Conservation (phyloP, 2,888 invertebrate species). For the Arge pagana region DNA sequence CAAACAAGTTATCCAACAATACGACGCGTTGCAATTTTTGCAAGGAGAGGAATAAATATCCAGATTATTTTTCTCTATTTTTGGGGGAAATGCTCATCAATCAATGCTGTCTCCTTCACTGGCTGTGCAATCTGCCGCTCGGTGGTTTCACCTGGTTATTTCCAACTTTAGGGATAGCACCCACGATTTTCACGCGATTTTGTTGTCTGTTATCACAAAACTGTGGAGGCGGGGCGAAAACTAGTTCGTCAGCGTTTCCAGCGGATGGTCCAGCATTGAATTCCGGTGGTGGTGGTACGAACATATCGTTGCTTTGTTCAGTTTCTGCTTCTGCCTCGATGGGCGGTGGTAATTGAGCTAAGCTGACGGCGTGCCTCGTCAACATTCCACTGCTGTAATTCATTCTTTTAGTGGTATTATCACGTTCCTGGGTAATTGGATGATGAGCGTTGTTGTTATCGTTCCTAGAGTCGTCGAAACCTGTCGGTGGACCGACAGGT, state of each 20-base stretch:
- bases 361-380: constrained; percentile 72
- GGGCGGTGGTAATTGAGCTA: constrained; percentile 82
- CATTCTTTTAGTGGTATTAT: constrained; percentile 45
- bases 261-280: constrained; percentile 59
- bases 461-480: constrained; percentile 55
- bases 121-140: constrained; percentile 61
- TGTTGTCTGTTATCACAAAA: constrained; percentile 75
- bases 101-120: constrained; percentile 48
- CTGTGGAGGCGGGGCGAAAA: constrained; percentile 87
- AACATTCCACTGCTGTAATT: constrained; percentile 57
- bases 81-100: too few species aligned
- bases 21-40: too few species aligned
- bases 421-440: constrained; percentile 44
- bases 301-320: constrained; percentile 64
- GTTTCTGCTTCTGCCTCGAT: constrained; percentile 73
- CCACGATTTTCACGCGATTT: constrained; percentile 77
- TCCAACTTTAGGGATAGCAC: constrained; percentile 75
- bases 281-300: constrained; percentile 67
- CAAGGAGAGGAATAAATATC: too few species aligned
- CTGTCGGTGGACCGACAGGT: constrained; percentile 62
- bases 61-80: too few species aligned
- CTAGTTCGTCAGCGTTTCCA: constrained; percentile 62
- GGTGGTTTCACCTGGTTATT: constrained; percentile 55
- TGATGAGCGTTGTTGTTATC: constrained; percentile 55
- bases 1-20: too few species aligned